Base-by-base conservation (phyloP, 2,888 invertebrate species). In the Prenolepis imparis region DNA sequence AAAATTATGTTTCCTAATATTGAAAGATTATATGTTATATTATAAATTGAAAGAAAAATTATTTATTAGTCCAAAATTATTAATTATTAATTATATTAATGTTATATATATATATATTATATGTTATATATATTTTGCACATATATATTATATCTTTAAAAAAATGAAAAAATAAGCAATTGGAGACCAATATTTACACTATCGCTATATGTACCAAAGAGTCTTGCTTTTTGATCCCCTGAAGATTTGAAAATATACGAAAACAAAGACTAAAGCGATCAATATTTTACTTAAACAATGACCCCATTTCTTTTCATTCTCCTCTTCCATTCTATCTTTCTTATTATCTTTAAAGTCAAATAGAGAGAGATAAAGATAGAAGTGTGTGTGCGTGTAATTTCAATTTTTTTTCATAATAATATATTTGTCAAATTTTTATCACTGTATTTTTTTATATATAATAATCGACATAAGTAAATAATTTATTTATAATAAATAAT, bases 281-380 rank as follows among this genome's bases (percentile, higher is more conserved):
- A 61, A 44, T 73, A 41, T 73, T 73, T 61, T 73, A n/a, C 41
- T 61, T 73, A 73, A 61, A 61, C 24, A 72, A 21, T 39, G n/a
- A 55, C 15, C 12, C 39, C 6, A 64, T 48, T 48, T 48, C n/a
- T 64, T n/a, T 74, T 41, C 41, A 59, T 28, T 73, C 24, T n/a
- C n/a, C 21, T 39, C 28, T 73, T 24, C 28, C 4, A 28, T 73
- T 24, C 39, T 41, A n/a, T n/a, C n/a, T n/a, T 73, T 18, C 0
- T 9, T 39, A n/a, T 73, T 28, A 59, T 73, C 8, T 39, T 59
- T 41, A 28, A 9, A 39, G 21, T n/a, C 6, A 61, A 61, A 61
- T 28, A 61, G n/a, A 41, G 32, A 61, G n/a, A 41, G 32, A 36
- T 36, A 70, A 36, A 52, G 28, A 15, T 21, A 52, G 21, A 72